Percentiles rank a stretch among this genome's conserved stretches.
These are phyloP conservation scores for Dynastes grantii DNA, from an alignment of 2,888 invertebrate species.

Conservation along the genomic window DNA sequence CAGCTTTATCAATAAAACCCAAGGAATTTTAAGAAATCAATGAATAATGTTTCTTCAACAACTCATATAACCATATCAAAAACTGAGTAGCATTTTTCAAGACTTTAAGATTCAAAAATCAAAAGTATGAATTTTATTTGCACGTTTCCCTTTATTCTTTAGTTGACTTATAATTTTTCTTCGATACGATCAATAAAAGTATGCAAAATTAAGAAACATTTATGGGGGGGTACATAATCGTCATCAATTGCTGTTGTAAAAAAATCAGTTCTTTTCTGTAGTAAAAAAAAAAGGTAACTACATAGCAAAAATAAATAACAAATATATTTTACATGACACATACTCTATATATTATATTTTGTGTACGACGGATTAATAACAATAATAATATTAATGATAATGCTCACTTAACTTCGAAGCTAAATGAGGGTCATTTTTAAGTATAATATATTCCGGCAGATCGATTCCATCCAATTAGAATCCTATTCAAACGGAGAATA, in stretches of 20 bases:
- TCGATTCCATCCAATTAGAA: constrained; percentile 9
- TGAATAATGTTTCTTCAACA: no score
- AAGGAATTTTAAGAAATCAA: no score
- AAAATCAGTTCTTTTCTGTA: constrained; percentile 41
- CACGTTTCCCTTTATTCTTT: not conserved
- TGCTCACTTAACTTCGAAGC: not conserved
- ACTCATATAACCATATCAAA: no score
- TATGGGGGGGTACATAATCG: constrained; percentile 24
- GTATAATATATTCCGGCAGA: not conserved
- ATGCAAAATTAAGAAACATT: constrained; percentile 16
- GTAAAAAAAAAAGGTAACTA: constrained; percentile 38
- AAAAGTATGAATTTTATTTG: not conserved
- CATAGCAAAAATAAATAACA: constrained; percentile 47
- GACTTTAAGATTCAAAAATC: not conserved
- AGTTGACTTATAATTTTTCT: not conserved
- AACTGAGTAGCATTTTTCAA: no score
- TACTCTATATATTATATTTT: constrained; percentile 25
- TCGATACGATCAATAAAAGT: constrained; percentile 3
- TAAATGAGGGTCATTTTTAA: not conserved
- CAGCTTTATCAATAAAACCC: no score
- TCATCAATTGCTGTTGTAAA: constrained; percentile 35
- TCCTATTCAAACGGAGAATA: not conserved
- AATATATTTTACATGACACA: constrained; percentile 46
- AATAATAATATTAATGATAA: constrained; percentile 31
- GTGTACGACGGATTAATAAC: constrained; percentile 36